These are phyloP conservation scores for Pituophis catenifer DNA, from an alignment of 2,113 vertebrate genomes.

Conservation along the genomic window DNA sequence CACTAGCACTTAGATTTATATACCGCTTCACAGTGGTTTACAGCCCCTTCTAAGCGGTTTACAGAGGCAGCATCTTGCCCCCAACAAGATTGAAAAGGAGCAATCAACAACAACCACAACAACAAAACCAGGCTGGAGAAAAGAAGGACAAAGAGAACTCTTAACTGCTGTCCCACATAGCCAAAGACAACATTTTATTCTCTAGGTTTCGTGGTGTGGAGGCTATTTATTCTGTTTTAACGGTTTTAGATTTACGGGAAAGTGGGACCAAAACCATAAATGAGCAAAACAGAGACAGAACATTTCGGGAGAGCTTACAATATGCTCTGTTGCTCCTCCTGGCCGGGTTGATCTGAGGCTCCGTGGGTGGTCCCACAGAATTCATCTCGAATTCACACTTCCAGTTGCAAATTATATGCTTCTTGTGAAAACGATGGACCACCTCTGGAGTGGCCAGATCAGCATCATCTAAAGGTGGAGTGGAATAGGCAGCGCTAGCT, in stretches of 20 bases:
- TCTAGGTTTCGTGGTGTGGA: neutral
- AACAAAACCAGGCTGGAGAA: too few relatives aligned
- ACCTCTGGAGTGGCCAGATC: neutral
- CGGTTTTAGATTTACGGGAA: neutral
- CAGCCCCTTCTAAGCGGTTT: too few relatives aligned
- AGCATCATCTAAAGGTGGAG: neutral
- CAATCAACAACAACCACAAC: too few relatives aligned
- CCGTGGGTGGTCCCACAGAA: neutral
- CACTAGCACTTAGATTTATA: too few relatives aligned
- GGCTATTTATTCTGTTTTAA: too few relatives aligned
- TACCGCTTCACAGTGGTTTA: too few relatives aligned
- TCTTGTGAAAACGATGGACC: neutral
- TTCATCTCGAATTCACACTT: neutral
- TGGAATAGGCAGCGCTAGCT: neutral
- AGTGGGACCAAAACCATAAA: neutral
- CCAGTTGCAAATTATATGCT: neutral
- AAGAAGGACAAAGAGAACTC: too few relatives aligned
- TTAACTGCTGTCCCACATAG: too few relatives aligned
- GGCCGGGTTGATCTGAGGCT: neutral
- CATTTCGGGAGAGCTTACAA: neutral
- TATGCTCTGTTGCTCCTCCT: neutral
- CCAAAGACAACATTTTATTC: neutral
- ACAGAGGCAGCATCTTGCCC: too few relatives aligned
- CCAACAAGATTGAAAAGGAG: too few relatives aligned
- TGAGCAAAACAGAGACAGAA: neutral